Percentiles rank a stretch among this genome's conserved stretches.
These are phyloP conservation scores for Tonatia bakeri DNA, from an alignment of 2,113 vertebrate species.

Conservation along the genomic window DNA sequence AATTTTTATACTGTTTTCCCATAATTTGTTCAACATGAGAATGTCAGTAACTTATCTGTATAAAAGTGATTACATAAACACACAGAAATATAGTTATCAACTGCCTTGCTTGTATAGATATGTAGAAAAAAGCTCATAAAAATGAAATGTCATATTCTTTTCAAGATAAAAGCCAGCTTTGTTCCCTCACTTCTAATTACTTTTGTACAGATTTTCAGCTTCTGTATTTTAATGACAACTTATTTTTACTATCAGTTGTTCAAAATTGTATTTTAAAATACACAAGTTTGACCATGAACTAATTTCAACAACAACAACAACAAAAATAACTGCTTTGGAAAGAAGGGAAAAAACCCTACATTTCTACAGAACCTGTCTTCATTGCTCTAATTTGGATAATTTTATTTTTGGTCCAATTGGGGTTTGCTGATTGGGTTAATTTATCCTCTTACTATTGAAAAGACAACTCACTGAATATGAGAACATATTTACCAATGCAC, in stretches of 20 bases:
- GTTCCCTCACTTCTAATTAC: not conserved
- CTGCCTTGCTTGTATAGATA: not conserved
- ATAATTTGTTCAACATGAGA: not conserved
- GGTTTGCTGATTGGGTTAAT: not conserved
- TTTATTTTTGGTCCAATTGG: not conserved
- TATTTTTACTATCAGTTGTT: not conserved
- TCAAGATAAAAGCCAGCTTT: not conserved
- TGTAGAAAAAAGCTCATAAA: not conserved
- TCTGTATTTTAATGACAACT: not conserved
- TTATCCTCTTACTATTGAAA: not conserved
- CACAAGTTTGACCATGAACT: not conserved
- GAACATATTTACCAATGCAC: no score
- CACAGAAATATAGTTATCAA: not conserved
- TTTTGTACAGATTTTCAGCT: not conserved
- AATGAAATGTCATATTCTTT: not conserved
- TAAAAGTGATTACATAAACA: not conserved
- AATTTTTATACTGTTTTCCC: not conserved
- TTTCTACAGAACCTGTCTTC: not conserved
- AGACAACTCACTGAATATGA: no score
- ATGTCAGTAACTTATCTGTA: not conserved
- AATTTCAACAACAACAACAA: not conserved
- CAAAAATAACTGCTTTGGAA: not conserved
- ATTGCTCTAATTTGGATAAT: not conserved
- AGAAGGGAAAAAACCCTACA: not conserved
- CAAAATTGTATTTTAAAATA: not conserved